Percentiles rank a stretch among this genome's conserved stretches.
These are phyloP conservation scores for Drosophila colorata DNA, from an alignment of 2,888 invertebrate genomes.

Conservation along the genomic window DNA sequence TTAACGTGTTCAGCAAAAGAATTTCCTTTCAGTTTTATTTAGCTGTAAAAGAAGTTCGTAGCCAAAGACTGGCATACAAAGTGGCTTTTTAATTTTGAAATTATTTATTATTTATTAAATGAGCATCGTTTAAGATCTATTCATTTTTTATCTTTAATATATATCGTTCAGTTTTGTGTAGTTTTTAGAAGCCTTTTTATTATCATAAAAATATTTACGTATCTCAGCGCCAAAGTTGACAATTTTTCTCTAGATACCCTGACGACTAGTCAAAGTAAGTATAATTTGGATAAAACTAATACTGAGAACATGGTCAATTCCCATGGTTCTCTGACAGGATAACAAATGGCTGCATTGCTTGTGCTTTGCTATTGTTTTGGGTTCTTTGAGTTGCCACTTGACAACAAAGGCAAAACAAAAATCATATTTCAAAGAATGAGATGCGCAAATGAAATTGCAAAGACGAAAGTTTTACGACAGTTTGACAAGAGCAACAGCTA, in stretches of 20 bases:
- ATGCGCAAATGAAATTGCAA: conserved; percentile 55
- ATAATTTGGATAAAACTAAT: background rate
- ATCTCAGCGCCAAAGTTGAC: too few relatives aligned
- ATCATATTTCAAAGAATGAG: conserved; percentile 58
- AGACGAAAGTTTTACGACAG: conserved; percentile 56
- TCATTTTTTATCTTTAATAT: too few relatives aligned
- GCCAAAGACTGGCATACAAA: too few relatives aligned
- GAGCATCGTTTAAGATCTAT: background rate
- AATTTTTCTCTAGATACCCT: background rate
- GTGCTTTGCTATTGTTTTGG: conserved; percentile 26
- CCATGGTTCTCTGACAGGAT: conserved; percentile 1
- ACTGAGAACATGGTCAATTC: conserved; percentile 5
- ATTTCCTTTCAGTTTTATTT: background rate
- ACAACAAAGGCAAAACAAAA: conserved; percentile 34
- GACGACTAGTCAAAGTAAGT: background rate
- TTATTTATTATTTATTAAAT: background rate
- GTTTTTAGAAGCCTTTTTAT: background rate
- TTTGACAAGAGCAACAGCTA: conserved; percentile 44
- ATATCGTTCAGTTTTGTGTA: too few relatives aligned
- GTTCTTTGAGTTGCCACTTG: conserved; percentile 19
- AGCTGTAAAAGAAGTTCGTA: background rate
- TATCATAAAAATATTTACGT: too few relatives aligned
- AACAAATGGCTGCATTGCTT: conserved; percentile 25
- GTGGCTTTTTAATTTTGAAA: too few relatives aligned
- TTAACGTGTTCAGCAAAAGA: background rate